Percentiles rank a stretch among this genome's conserved stretches.
Conservation (phyloP, 2,113 vertebrate species). For the Euleptes europaea region DNA sequence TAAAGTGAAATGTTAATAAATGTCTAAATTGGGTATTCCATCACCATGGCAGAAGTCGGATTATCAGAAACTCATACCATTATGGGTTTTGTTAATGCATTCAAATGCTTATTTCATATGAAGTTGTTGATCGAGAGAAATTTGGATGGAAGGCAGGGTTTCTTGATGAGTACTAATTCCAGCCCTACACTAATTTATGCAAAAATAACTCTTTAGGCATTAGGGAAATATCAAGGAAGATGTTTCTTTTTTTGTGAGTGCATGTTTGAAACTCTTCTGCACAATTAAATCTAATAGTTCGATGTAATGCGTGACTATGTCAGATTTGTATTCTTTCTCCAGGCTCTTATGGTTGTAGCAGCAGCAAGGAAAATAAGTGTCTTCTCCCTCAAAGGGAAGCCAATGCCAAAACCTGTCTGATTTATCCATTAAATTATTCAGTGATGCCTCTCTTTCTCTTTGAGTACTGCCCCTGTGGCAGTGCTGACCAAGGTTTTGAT, state of each 20-base stretch:
- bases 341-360: background rate
- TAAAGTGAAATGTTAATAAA: conserved; percentile 33
- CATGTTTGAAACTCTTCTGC: too few relatives aligned
- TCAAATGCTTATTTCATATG: background rate
- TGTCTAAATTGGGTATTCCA: conserved; percentile 1
- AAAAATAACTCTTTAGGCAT: background rate
- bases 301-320: background rate
- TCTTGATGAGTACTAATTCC: background rate
- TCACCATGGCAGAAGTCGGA: background rate
- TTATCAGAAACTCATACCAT: background rate
- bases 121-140: too few relatives aligned
- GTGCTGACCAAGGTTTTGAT: background rate
- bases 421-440: background rate
- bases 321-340: background rate
- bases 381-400: background rate
- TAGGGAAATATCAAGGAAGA: background rate
- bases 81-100: background rate
- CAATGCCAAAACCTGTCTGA: background rate
- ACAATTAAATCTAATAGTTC: background rate
- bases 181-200: background rate
- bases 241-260: background rate
- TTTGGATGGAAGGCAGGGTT: background rate
- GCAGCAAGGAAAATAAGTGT: background rate
- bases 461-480: background rate
- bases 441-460: background rate